These are phyloP conservation scores for Palythoa grandis DNA, from an alignment of 92 coral and sea anemone species.

Conservation along the genomic window DNA sequence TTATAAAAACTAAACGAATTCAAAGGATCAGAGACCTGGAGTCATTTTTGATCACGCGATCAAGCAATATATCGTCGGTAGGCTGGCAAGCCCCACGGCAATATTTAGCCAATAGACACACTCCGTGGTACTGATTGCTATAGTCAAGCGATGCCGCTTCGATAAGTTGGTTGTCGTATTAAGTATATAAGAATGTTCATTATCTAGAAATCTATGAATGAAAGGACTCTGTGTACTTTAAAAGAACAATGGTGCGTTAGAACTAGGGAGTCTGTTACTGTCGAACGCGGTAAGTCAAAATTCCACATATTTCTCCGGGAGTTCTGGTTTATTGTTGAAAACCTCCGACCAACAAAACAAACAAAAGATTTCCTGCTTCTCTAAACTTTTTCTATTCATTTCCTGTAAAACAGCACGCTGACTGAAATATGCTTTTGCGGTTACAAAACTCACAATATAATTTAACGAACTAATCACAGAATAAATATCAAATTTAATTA, in stretches of 20 bases:
- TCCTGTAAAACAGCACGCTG: not conserved
- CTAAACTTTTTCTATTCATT: not conserved
- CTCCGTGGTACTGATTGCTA: not conserved
- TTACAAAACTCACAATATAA: not conserved
- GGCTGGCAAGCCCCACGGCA: not conserved
- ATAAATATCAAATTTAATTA: not conserved
- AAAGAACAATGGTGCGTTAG: not conserved
- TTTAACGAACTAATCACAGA: not conserved
- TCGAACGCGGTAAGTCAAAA: not conserved
- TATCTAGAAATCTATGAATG: slow-evolving; percentile 1
- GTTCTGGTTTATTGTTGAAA: not conserved
- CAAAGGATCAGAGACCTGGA: not conserved
- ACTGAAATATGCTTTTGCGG: not conserved
- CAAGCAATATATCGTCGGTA: not conserved
- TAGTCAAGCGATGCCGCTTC: not conserved
- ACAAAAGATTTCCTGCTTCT: slow-evolving; percentile 22
- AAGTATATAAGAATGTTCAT: slow-evolving; percentile 17
- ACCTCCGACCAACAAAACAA: slow-evolving; percentile 25
- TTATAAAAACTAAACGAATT: slow-evolving; percentile 16
- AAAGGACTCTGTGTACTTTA: slow-evolving; percentile 10
- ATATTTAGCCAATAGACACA: not conserved
- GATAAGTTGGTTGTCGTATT: not conserved
- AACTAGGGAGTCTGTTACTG: not conserved
- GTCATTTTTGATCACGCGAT: not conserved
- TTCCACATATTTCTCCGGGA: not conserved